Base-by-base conservation (phyloP, 92 coral and sea anemone species). In the Hydrozoanthus gracilis region DNA sequence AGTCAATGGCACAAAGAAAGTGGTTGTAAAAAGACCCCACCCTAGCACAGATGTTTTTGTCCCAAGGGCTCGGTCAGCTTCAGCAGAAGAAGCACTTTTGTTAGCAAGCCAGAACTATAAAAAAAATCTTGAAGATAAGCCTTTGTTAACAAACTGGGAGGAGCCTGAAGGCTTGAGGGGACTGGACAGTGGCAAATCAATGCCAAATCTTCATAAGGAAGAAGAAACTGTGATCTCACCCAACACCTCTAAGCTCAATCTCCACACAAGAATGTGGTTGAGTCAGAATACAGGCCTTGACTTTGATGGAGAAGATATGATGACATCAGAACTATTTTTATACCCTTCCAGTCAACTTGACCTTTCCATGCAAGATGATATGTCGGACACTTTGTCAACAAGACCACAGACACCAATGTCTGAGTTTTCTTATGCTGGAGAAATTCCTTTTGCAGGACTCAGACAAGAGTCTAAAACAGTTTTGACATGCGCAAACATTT, bases 361-460 rank as follows among this genome's bases (percentile, higher is more conserved):
- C 71, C 89, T 94, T 35, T 88, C 95, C 8, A 82, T 90, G 65
- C 90, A 84, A 9, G 93, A 88, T 8, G 95, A 92, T 44, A 79
- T 84, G 83, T 76, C 84, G 5, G 88, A 89, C 51, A 77, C 93
- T 6, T 54, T 91, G 12, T 91, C 93, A 11, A 92, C 98, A 1
- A 88, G 98, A 8, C 95, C 98, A 27, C 92, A 92, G 73, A 90
- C 95, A 75, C 98, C 98, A 44, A 94, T 94, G 98, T 94, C 98
- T 9, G 98, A 94, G 73, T 94, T 94, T 86, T 94, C 98, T 4
- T 94, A 92, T 65, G 92, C 98, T 20, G 98, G 98, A 7, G 98
- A 94, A 69, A 69, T 89, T 14, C 98, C 98, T 39, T 89, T 77
- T 54, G 89, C 86, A 50, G 95, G 95, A 14, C 88, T 82, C 58